phyloP scores from a whole-genome alignment of 1,140 invertebrate genomes.

The Bombyx mori region ASM3026992v2 NC_085127.1:7158501-7159000 shows the following conservation, averaged over 20 bases:
- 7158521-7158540: slow-evolving; percentile 33
- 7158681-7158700: slow-evolving; percentile 44
- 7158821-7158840: slow-evolving; percentile 17
- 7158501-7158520: slow-evolving; percentile 16
- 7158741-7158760: slow-evolving; percentile 43
- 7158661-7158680: slow-evolving; percentile 49
- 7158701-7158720: slow-evolving; percentile 53
- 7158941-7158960: slow-evolving; percentile 50
- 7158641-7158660: slow-evolving; percentile 42
- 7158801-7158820: slow-evolving; percentile 30
- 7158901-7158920: slow-evolving; percentile 58
- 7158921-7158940: slow-evolving; percentile 21
- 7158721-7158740: slow-evolving; percentile 30
- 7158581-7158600: slow-evolving; percentile 45
- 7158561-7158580: slow-evolving; percentile 34
- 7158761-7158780: slow-evolving; percentile 18
- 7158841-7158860: slow-evolving; percentile 19
- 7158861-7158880: slow-evolving; percentile 29
- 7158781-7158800: no score
- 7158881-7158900: slow-evolving; percentile 54
- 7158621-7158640: slow-evolving; percentile 41
- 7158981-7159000: slow-evolving; percentile 69
- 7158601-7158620: slow-evolving; percentile 34
- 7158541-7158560: slow-evolving; percentile 21
- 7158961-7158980: slow-evolving; percentile 62